Evolutionary conservation across 1,140 invertebrate genomes (phyloP), one percentile per base, ranked within the genome.

Genomic region (Helicoverpa armigera): DNA sequence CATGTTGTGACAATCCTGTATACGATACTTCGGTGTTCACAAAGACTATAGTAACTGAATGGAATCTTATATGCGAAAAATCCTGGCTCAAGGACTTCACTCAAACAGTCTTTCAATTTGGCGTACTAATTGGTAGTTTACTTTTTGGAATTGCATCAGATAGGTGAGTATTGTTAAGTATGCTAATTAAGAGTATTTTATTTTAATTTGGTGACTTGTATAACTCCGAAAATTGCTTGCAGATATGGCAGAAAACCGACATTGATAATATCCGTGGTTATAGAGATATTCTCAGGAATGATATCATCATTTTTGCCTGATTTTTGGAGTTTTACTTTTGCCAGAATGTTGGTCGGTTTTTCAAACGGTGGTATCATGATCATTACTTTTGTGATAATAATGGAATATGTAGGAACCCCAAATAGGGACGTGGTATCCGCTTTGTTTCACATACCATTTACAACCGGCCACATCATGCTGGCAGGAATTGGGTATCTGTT

Each of bases 31-130:
- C 92, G 12, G 85, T 96, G 50, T 98, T 98, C 86, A 91, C 95
- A 9, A 96, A 96, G 79, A 98, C 97, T 1, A 97, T 97, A 43
- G 95, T 96, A 18, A 97, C 96, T 4, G 96, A 97, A 95, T 98
- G 97, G 97, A 92, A 98, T 90, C 94, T 98, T 43, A 96, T 97
- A 7, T 98, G 97, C 73, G 94, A 96, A 3, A 93, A 92, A 53
- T 87, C 90, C 13, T 96, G 96, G 88, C 88, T 97, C 29, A 95
- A 96, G 4, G 97, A 97, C 92, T 88, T 98, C 4, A 96, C 96
- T 0, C 97, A 98, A 89, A 92, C 90, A 29, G 58, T 95, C 13
- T 94, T 94, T 83, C 94, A 95, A 85, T 89, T 95, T 65, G 95
- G 94, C 43, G 91, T 92, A 56, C 81, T 95, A 23, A 75, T 87